Evolutionary conservation across 1,140 invertebrate genomes (phyloP).

Genomic region (Drosophila nikananu): DNA sequence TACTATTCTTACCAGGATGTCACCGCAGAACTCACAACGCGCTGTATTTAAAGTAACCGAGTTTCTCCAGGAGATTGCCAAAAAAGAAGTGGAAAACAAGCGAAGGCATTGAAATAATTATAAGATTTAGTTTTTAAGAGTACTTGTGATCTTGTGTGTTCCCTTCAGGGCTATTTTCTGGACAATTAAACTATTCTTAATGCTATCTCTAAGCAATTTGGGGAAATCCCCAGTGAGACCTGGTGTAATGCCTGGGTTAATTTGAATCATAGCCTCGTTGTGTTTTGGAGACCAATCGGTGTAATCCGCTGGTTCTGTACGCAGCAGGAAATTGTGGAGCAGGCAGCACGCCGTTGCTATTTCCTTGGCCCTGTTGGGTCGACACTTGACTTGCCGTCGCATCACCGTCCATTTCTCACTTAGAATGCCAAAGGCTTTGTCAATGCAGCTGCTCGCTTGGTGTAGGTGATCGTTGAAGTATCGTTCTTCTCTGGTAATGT

Average conservation of each 20-base stretch:
- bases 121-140: constrained; percentile 6
- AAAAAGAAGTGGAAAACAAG: constrained; percentile 1
- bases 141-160: background rate
- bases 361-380: background rate
- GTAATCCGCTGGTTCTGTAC: background rate
- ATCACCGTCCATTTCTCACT: background rate
- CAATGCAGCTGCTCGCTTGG: constrained; percentile 1
- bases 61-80: constrained; percentile 6
- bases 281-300: background rate
- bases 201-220: background rate
- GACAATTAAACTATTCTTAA: constrained; percentile 11
- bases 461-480: background rate
- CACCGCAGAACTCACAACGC: constrained; percentile 5
- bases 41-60: constrained; percentile 4
- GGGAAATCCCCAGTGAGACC: background rate
- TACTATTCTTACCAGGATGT: constrained; percentile 3
- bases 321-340: constrained; percentile 2
- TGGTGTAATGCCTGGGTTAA: background rate
- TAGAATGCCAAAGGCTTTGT: background rate
- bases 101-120: too few species aligned
- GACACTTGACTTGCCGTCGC: background rate
- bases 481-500: background rate
- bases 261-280: background rate
- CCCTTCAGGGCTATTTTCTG: too few species aligned
- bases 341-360: constrained; percentile 10